These are phyloP conservation scores for Oscheius sp. DNA, from an alignment of 1,140 invertebrate genomes.

Conservation along the genomic window DNA sequence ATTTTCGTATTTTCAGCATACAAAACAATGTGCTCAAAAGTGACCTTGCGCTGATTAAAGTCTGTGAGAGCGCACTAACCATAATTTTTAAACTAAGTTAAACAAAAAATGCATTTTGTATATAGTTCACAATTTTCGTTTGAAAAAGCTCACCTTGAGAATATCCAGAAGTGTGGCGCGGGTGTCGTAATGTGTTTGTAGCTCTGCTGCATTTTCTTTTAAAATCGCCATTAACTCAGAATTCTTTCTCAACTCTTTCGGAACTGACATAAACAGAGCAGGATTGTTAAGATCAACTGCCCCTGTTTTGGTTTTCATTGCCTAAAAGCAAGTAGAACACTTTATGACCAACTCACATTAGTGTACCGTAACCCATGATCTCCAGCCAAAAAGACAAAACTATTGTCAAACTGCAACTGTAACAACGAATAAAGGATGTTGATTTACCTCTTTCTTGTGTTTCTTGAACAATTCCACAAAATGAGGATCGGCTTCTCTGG, in stretches of 20 bases:
- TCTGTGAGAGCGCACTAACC: too few species aligned
- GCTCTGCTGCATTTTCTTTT: slow-evolving; percentile 22
- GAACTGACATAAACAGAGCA: slow-evolving; percentile 29
- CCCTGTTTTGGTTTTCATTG: slow-evolving; percentile 4
- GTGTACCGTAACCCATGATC: background rate
- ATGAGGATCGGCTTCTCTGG: background rate
- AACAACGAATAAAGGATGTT: background rate
- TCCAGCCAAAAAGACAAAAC: background rate
- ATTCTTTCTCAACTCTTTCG: slow-evolving; percentile 21
- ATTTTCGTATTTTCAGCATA: too few species aligned
- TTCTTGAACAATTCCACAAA: background rate
- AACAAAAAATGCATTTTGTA: too few species aligned
- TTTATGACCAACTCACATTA: too few species aligned
- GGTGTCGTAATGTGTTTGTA: slow-evolving; percentile 39
- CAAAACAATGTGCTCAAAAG: too few species aligned
- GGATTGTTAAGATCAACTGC: slow-evolving; percentile 34
- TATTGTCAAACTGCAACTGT: background rate
- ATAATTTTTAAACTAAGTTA: too few species aligned
- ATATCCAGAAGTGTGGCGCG: slow-evolving; percentile 35
- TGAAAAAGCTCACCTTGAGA: slow-evolving; percentile 11
- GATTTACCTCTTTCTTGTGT: background rate
- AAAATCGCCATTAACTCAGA: background rate
- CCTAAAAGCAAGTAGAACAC: too few species aligned
- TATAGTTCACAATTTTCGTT: too few species aligned
- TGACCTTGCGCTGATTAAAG: too few species aligned